A percentile compares a stretch with the other conserved stretches of the same genome.
Conservation (phyloP, 2,797 vertebrate genomes). For the Periparus ater region DNA sequence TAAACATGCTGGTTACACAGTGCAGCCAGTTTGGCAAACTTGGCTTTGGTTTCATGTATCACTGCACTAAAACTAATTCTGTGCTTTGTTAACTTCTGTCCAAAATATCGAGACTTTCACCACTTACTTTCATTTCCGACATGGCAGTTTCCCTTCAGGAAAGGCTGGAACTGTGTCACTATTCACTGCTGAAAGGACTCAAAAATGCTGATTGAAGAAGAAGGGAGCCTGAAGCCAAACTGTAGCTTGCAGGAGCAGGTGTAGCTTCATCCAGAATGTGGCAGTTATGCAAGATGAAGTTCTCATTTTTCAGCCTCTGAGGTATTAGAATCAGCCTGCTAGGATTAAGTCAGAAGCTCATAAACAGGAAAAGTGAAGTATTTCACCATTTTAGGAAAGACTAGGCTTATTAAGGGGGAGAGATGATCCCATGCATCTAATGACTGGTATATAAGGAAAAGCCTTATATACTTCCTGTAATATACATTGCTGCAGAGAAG, state of each 20-base stretch:
- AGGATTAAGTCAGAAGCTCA: neutral
- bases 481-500: neutral
- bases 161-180: neutral
- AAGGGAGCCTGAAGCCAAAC: neutral
- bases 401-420: neutral
- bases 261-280: neutral
- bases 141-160: neutral
- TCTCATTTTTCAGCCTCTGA: neutral
- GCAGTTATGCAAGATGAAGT: neutral
- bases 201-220: neutral
- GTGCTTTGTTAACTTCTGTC: neutral
- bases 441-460: neutral
- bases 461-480: neutral
- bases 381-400: neutral
- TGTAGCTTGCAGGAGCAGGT: neutral
- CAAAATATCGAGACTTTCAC: neutral
- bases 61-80: neutral
- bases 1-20: neutral
- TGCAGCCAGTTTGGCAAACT: neutral
- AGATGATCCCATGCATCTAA: neutral
- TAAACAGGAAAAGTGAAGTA: neutral
- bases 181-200: neutral
- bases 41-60: neutral
- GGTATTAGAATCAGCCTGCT: neutral
- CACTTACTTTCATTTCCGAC: neutral